Evolutionary conservation across 1,140 invertebrate species (phyloP), one percentile per base, ranked within the genome.

Genomic region (Neoseiulus cucumeris): DNA sequence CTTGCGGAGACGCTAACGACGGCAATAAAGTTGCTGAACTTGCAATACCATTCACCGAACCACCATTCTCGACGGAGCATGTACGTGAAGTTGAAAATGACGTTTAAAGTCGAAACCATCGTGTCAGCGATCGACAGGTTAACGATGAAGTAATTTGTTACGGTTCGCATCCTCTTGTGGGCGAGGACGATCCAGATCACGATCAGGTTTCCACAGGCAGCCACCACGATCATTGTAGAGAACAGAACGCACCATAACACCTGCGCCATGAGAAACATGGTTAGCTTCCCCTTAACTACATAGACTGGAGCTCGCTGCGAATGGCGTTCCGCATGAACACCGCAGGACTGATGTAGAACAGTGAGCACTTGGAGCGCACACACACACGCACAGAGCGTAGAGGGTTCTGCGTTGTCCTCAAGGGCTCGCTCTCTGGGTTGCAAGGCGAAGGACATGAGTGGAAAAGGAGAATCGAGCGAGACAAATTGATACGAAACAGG

Each of bases 131-230:
- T 82, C 66, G 89, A 91, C 47, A 95, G 76, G 74, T 96, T 96
- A n/a, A 94, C 86, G 51, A 96, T 77, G 74, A 95, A 93, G 73
- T 94, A 94, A 77, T 95, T 96, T 59, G 91, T 95, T 2, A 94
- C 89, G 0, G 90, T 93, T 51, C 91, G 77, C 91, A 95, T 95
- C 66, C 89, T 79, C 66, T 77, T 76, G 70, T 80, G 75, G 17
- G 87, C 85, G 42, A 93, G 74, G 1, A 94, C 90, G 68, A 94
- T 94, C 87, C 89, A 93, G 69, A 96, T 91, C 47, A 95, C 91
- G 69, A 94, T 90, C 41, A 92, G 76, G 75, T 96, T 96, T 0
- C 91, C 89, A 33, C 87, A 84, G 12, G 89, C 87, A n/a, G 91
- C 87, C 44, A 93, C 86, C 65, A 87, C 80, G 55, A 94, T 87